Conservation (phyloP, 1,140 invertebrate species). For the Rhagoletis zephyria region DNA sequence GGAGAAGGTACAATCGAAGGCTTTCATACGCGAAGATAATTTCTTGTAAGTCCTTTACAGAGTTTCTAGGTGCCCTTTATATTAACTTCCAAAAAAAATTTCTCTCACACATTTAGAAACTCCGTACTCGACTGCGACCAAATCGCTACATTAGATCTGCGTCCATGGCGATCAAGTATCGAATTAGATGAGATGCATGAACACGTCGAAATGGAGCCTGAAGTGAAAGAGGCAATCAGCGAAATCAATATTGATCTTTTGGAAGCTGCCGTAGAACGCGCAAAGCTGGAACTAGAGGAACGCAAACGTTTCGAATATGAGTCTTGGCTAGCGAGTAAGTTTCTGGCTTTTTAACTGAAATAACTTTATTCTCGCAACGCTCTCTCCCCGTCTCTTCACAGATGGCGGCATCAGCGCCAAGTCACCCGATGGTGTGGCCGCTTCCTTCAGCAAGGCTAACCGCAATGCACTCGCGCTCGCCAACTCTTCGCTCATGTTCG, state of each 20-base stretch:
- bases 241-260: slow-evolving; percentile 75
- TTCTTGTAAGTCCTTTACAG: slow-evolving; percentile 80
- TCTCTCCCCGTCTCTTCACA: slow-evolving; percentile 66
- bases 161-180: slow-evolving; percentile 60
- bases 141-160: slow-evolving; percentile 78
- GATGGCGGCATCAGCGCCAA: slow-evolving; percentile 86
- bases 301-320: slow-evolving; percentile 84
- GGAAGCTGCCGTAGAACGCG: slow-evolving; percentile 81
- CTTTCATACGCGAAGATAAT: slow-evolving; percentile 89
- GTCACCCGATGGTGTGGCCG: slow-evolving; percentile 87
- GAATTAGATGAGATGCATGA: slow-evolving; percentile 64
- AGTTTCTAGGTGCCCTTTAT: neutral
- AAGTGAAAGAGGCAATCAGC: slow-evolving; percentile 66
- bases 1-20: slow-evolving; percentile 83
- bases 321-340: slow-evolving; percentile 77
- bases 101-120: slow-evolving; percentile 76
- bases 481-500: slow-evolving; percentile 89
- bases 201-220: slow-evolving; percentile 66
- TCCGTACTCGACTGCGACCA: slow-evolving; percentile 84
- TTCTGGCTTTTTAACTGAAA: neutral
- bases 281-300: slow-evolving; percentile 81
- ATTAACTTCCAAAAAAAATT: neutral
- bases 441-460: slow-evolving; percentile 90
- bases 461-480: slow-evolving; percentile 85
- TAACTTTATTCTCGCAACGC: neutral